Percentiles rank a stretch among this genome's conserved stretches.
These are phyloP conservation scores for Probosciger aterrimus DNA, from an alignment of 2,113 vertebrate genomes.

Conservation along the genomic window DNA sequence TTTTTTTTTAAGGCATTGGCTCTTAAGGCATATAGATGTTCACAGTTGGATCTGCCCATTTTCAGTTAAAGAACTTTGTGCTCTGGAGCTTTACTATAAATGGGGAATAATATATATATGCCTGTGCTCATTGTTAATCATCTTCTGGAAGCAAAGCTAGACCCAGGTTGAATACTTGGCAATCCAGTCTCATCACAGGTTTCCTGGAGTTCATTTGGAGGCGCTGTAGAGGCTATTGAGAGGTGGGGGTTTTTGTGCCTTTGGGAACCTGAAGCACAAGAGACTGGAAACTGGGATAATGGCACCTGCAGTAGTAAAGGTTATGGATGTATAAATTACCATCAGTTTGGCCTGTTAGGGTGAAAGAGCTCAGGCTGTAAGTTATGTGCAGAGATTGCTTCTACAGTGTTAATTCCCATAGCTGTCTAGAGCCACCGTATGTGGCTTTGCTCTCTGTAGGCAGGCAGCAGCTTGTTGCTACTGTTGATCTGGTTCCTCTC, in stretches of 20 bases:
- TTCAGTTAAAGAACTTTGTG: neutral
- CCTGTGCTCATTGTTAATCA: neutral
- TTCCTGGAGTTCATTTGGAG: neutral
- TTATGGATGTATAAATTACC: neutral
- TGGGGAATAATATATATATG: rapidly evolving
- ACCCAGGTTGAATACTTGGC: neutral
- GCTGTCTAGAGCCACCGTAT: neutral
- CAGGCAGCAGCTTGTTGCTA: neutral
- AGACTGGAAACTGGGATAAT: neutral
- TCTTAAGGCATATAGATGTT: neutral
- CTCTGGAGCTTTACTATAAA: neutral
- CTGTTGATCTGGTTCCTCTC: neutral
- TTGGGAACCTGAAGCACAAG: neutral
- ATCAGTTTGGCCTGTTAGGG: neutral
- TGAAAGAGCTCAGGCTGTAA: neutral
- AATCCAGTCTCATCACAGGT: neutral
- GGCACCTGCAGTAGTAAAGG: neutral
- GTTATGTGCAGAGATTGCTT: neutral
- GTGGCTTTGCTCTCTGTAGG: neutral
- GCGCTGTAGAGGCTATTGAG: neutral
- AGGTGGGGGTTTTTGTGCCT: neutral
- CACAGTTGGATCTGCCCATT: neutral
- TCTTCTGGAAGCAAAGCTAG: neutral
- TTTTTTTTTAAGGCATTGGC: neutral
- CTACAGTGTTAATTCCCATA: neutral